Conservation (phyloP, 2,888 invertebrate species). For the Pristionchus entomophagus region DNA sequence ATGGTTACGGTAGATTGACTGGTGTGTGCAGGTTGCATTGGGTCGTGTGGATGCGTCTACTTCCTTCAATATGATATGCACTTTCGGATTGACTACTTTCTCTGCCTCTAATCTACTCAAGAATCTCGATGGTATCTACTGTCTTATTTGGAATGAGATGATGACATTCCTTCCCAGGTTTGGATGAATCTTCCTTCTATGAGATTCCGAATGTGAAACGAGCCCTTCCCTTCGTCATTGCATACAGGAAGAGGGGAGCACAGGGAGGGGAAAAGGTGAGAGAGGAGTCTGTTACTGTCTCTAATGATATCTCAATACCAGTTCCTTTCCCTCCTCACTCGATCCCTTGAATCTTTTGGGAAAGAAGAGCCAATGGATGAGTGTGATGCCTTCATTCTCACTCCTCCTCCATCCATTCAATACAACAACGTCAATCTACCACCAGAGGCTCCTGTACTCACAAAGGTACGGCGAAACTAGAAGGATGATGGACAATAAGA, state of each 20-base stretch:
- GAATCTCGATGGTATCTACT: conserved; percentile 35
- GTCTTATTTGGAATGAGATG: neutral
- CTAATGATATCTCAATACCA: neutral
- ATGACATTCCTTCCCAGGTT: neutral
- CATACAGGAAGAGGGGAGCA: conserved; percentile 35
- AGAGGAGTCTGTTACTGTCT: neutral
- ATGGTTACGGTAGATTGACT: neutral
- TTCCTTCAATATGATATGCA: conserved; percentile 18
- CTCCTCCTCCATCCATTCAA: conserved; percentile 34
- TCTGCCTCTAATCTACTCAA: conserved; percentile 42
- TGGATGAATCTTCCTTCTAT: conserved; percentile 7
- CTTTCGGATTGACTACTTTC: conserved; percentile 43
- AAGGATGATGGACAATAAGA: neutral
- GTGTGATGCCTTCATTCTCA: neutral
- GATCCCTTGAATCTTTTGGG: neutral
- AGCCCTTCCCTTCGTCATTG: conserved; percentile 40
- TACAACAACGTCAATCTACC: neutral
- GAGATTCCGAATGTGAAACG: neutral
- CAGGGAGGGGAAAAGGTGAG: conserved; percentile 34
- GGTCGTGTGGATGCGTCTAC: conserved; percentile 3
- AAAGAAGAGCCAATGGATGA: conserved; percentile 41
- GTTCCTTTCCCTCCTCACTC: conserved; percentile 41
- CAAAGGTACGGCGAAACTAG: neutral
- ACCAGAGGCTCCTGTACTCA: neutral
- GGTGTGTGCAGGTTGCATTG: neutral